Evolutionary conservation across 2,113 vertebrate species (phyloP), one percentile per base, ranked within the genome.

Genomic region (Nipponia nippon): DNA sequence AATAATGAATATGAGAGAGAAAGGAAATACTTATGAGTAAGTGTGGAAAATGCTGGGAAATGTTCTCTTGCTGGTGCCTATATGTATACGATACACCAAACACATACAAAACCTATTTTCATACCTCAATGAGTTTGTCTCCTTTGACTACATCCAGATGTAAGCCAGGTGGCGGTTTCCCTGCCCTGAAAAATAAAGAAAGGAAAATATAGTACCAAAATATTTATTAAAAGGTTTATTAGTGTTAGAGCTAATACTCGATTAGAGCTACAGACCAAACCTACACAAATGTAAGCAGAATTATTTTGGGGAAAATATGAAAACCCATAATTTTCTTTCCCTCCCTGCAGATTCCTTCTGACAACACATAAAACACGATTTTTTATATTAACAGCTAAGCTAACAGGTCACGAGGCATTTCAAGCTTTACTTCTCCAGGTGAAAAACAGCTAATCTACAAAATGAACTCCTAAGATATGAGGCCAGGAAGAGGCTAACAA

Each of bases 61-160:
- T 34, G 25, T 84, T 89, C 61, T 93, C 12, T 20, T 90, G 72
- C 59, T 58, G 47, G 27, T 73, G 70, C 23, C 32, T 61, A 13
- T 61, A 13, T 9, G 25, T 15, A 16, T 26, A 69, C 0, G 6
- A 62, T 22, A 75, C 25, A 87, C 4, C 34, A 66, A 81, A 76
- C 5, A 47, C 42, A 86, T 3, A 80, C 26, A 84, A 42, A 53
- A 52, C n/a, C 71, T 52, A 27, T 87, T 94, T 78, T 83, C 97
- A 97, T 99, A 99, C 99, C 99, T 99, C 99, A 96, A 99, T 98
- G 77, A 99, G 98, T 95, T 99, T 99, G 98, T 99, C 99, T 98
- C 99, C 99, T 97, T 99, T 99, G 96, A 99, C 99, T 83, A 99
- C 99, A 95, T 99, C 99, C 97, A 99, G 95, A 97, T 99, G 99